phyloP scores from a whole-genome alignment of 2,797 vertebrate genomes.

The Philypnodon macrostomus region DNA sequence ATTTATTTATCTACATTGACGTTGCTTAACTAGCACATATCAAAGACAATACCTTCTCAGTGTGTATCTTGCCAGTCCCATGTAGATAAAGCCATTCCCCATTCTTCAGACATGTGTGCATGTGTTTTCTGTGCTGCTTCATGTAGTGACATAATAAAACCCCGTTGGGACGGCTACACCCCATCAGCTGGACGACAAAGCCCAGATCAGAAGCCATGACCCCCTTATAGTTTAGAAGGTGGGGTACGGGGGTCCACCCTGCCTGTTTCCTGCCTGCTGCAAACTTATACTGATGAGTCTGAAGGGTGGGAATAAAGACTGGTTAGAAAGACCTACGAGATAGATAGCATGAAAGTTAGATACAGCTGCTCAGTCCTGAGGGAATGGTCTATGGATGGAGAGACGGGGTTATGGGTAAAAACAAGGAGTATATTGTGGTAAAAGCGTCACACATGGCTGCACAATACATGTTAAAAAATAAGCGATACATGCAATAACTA shows the following conservation, averaged over 20 bases:
- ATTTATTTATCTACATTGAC: too few species aligned
- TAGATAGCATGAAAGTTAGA: constrained; percentile 27
- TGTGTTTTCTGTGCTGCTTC: constrained; percentile 21
- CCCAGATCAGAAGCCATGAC: constrained; percentile 24
- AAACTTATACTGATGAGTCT: constrained; percentile 1
- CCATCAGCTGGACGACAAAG: constrained; percentile 39
- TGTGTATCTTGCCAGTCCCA: neutral
- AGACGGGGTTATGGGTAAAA: too few species aligned
- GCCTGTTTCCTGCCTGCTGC: constrained; percentile 32
- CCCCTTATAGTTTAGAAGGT: constrained; percentile 8
- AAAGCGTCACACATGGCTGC: too few species aligned
- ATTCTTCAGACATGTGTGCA: constrained; percentile 9
- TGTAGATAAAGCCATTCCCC: constrained; percentile 9
- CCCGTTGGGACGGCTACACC: constrained; percentile 31
- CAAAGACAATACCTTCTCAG: neutral
- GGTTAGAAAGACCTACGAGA: constrained; percentile 13
- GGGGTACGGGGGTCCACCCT: constrained; percentile 30
- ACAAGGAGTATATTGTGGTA: too few species aligned
- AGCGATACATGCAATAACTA: too few species aligned
- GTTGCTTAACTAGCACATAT: neutral
- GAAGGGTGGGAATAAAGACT: constrained; percentile 4
- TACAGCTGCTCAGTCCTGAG: neutral
- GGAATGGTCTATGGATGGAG: too few species aligned
- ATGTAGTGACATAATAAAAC: constrained; percentile 32
- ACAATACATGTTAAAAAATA: too few species aligned